A percentile compares a stretch with the other conserved stretches of the same genome.
Conservation (phyloP, 2,113 vertebrate species). For the Cyprinodon tularosa region DNA sequence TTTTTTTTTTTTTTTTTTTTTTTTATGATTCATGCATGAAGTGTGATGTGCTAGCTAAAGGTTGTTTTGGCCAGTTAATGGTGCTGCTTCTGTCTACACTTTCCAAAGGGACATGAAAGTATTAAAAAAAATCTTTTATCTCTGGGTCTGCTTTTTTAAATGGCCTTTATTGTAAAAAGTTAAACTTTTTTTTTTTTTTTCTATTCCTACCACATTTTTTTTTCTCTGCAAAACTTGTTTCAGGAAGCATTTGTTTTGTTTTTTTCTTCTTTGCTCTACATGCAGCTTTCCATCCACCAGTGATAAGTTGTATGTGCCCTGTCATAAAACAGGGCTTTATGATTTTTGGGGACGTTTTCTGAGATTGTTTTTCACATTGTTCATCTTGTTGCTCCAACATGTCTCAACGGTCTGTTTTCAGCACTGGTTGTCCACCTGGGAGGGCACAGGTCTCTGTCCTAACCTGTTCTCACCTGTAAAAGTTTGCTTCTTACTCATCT, state of each 20-base stretch:
- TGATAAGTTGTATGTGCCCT: constrained; percentile 42
- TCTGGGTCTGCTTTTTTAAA: constrained; percentile 24
- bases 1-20: constrained; percentile 34
- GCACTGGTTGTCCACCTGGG: constrained; percentile 66
- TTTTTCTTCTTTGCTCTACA: constrained; percentile 21
- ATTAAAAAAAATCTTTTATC: constrained; percentile 42
- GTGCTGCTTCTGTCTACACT: constrained; percentile 41
- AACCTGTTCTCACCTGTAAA: constrained; percentile 42
- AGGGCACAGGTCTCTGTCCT: constrained; percentile 37
- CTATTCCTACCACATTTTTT: constrained; percentile 40
- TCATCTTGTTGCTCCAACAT: constrained; percentile 36
- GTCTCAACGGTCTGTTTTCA: constrained; percentile 60
- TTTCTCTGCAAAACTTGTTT: constrained; percentile 39
- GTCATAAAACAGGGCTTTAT: constrained; percentile 15
- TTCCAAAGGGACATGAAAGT: constrained; percentile 52
- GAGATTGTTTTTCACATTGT: constrained; percentile 43
- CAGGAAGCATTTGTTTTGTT: constrained; percentile 8
- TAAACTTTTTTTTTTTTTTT: constrained; percentile 22
- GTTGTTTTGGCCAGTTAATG: constrained; percentile 55
- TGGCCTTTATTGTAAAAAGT: constrained; percentile 61
- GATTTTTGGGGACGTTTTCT: constrained; percentile 14
- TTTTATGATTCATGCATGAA: constrained; percentile 26
- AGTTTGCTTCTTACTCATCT: constrained; percentile 38
- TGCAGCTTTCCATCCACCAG: constrained; percentile 59
- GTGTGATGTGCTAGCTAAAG: constrained; percentile 48